Percentiles rank a stretch among this genome's conserved stretches.
Evolutionary conservation across 2,888 invertebrate species (phyloP).

Genomic region (Hirtodrosophila alboralis): DNA sequence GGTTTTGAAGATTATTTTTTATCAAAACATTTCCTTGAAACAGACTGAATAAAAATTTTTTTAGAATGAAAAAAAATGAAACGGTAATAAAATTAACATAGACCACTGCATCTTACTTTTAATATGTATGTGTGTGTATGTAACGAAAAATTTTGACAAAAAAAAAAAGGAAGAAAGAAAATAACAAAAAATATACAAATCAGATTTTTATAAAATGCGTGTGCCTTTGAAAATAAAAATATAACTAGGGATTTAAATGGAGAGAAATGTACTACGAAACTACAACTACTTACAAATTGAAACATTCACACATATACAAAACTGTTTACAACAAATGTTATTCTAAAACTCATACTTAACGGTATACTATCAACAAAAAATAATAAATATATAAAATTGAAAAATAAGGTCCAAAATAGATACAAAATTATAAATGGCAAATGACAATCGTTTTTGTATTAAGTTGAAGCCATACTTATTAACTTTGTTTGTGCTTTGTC

Average conservation of each 20-base stretch:
- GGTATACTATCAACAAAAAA: slow-evolving; percentile 23
- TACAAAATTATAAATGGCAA: slow-evolving; percentile 20
- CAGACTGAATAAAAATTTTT: slow-evolving; percentile 73
- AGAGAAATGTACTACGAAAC: slow-evolving; percentile 46
- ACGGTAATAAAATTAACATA: slow-evolving; percentile 36
- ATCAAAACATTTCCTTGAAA: slow-evolving; percentile 74
- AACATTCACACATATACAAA: slow-evolving; percentile 33
- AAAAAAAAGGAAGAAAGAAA: slow-evolving; percentile 5
- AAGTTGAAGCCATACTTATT: slow-evolving; percentile 24
- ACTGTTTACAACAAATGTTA: slow-evolving; percentile 23
- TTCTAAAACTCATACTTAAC: slow-evolving; percentile 42
- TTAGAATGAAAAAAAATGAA: slow-evolving; percentile 41
- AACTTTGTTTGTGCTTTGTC: too few relatives aligned
- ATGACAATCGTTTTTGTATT: slow-evolving; percentile 41
- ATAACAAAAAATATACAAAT: slow-evolving; percentile 43
- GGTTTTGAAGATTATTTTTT: slow-evolving; percentile 46
- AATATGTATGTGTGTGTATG: slow-evolving; percentile 48
- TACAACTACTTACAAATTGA: slow-evolving; percentile 36
- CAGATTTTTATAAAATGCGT: slow-evolving; percentile 72
- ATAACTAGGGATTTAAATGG: slow-evolving; percentile 61
- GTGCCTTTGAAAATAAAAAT: slow-evolving; percentile 69
- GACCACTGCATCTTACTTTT: slow-evolving; percentile 60
- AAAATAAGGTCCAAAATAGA: slow-evolving; percentile 47
- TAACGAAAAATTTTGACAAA: slow-evolving; percentile 38
- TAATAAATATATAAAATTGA: too few relatives aligned